Conservation (phyloP, 2,113 vertebrate genomes). For the Centropristis striata region DNA sequence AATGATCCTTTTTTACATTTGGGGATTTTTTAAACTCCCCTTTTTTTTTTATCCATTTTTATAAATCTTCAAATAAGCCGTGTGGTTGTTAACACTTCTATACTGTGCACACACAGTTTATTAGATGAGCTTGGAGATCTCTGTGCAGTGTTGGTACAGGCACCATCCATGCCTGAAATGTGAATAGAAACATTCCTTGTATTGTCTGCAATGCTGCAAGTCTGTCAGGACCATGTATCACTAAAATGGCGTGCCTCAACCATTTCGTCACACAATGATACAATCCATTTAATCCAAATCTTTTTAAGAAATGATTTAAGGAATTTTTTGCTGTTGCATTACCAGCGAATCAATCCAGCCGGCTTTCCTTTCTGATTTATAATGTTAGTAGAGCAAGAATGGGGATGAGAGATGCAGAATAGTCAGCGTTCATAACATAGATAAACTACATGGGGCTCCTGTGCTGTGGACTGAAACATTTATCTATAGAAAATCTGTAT, state of each 20-base stretch:
- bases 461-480: conserved; percentile 83
- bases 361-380: conserved; percentile 83
- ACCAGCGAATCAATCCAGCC: conserved; percentile 77
- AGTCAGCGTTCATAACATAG: conserved; percentile 81
- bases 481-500: conserved; percentile 80
- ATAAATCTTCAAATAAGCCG: conserved; percentile 33
- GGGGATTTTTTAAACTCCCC: not conserved
- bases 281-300: conserved; percentile 87
- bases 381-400: conserved; percentile 80
- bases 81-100: conserved; percentile 30
- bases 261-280: conserved; percentile 86
- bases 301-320: conserved; percentile 87
- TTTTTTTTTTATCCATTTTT: not conserved
- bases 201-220: conserved; percentile 68
- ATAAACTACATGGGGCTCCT: conserved; percentile 81
- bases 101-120: conserved; percentile 11
- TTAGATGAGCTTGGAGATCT: conserved; percentile 23
- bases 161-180: conserved; percentile 73
- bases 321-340: conserved; percentile 74
- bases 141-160: conserved; percentile 44
- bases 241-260: conserved; percentile 76
- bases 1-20: conserved; percentile 19
- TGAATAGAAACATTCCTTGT: conserved; percentile 80
- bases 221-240: conserved; percentile 80
- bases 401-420: conserved; percentile 84